These are phyloP conservation scores for Poecile montanus DNA, from an alignment of 2,797 vertebrate species.

Conservation along the genomic window DNA sequence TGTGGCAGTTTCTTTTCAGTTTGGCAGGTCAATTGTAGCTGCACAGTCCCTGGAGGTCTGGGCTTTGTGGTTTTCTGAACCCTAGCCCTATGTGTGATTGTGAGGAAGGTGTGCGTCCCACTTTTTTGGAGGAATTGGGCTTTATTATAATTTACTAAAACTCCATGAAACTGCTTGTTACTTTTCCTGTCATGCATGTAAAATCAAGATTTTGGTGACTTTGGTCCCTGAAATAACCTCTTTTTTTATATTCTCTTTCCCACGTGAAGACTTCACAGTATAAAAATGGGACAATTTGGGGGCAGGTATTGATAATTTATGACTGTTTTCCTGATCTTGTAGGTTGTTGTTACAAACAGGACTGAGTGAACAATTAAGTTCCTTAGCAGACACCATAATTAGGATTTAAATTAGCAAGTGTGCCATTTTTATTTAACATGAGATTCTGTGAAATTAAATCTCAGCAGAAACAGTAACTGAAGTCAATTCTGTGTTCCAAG, in stretches of 20 bases:
- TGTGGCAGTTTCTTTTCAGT: too few species aligned
- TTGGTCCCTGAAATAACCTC: neutral
- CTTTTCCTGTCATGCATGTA: neutral
- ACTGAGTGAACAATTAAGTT: neutral
- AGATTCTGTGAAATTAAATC: neutral
- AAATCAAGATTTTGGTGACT: neutral
- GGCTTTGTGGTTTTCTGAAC: too few species aligned
- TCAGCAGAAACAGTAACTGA: neutral
- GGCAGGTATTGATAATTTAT: neutral
- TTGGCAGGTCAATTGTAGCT: too few species aligned
- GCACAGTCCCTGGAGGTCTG: too few species aligned
- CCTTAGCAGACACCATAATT: neutral
- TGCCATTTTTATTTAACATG: neutral
- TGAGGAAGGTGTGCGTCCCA: neutral
- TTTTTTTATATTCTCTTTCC: neutral
- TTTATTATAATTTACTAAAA: neutral
- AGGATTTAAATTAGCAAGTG: neutral
- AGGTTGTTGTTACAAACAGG: neutral
- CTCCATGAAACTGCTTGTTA: neutral
- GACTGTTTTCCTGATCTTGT: neutral
- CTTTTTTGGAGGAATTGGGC: neutral
- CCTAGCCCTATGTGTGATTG: too few species aligned
- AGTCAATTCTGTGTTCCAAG: neutral
- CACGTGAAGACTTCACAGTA: neutral
- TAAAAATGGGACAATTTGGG: neutral